Evolutionary conservation across 2,113 vertebrate genomes (phyloP), one percentile per base, ranked within the genome.

Genomic region (Gymnocephalus cernua): DNA sequence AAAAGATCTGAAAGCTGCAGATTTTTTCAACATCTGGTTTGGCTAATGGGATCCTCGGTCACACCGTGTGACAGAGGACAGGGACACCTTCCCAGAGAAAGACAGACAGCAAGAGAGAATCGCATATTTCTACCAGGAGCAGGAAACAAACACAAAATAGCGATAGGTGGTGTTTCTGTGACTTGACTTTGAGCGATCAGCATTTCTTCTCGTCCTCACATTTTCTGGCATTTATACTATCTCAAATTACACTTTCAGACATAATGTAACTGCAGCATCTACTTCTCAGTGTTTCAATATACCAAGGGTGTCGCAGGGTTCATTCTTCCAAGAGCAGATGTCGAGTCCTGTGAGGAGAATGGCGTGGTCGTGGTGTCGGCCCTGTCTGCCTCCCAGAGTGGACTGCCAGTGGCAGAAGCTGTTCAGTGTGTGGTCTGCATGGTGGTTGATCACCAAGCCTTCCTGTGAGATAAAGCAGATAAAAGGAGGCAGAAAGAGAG

Each of bases 351-450:
- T 98, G 38, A 98, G 95, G 25, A 98, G 93, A 90, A 98, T 96
- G 83, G 97, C 97, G 0, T 98, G 97, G 92, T 98, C 97, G 7
- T 98, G 97, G 25, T 95, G 96, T 0, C 88, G 93, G 15, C 97
- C 96, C 5, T 96, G 95, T 73, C 91, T 94, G 23, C 96, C 95
- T 72, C 94, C 91, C 64, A 98, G 82, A 9, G 95, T 95, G 2
- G 97, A 97, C 91, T 98, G 97, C 97, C 97, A 98, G 88, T 96
- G 96, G 85, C 97, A 98, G 91, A 98, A 98, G 88, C 97, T 98
- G 90, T 95, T 97, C 58, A 98, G 86, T 29, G 96, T 97, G 85
- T 94, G 97, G 91, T 98, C 97, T 9, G 97, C 97, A n/a, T 98
- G 97, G 82, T 98, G 97, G 89, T 91, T 97, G 84, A 98, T 96